These are phyloP conservation scores for Triplophysa bombifrons DNA, from an alignment of 2,797 vertebrate genomes.

Conservation along the genomic window DNA sequence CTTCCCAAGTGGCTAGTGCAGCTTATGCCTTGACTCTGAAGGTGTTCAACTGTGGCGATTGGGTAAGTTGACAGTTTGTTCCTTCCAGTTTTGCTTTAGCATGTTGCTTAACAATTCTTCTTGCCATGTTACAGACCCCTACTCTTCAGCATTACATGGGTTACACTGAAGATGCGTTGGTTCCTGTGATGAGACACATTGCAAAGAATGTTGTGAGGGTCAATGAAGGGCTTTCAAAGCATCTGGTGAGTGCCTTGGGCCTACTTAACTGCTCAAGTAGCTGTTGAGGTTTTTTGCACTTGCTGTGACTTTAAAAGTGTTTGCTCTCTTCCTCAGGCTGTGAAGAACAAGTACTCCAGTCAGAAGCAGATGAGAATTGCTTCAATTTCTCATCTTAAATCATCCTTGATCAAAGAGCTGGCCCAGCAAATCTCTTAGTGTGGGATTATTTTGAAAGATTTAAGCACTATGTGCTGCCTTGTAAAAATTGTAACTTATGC, in stretches of 20 bases:
- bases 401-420: slow-evolving; percentile 72
- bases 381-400: slow-evolving; percentile 74
- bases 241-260: slow-evolving; percentile 74
- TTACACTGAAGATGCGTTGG: slow-evolving; percentile 76
- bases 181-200: slow-evolving; percentile 81
- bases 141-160: slow-evolving; percentile 78
- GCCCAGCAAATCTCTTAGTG: slow-evolving; percentile 68
- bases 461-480: slow-evolving; percentile 63
- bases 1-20: slow-evolving; percentile 82
- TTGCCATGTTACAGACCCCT: slow-evolving; percentile 69
- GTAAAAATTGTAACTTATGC: slow-evolving; percentile 63
- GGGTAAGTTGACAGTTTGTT: slow-evolving; percentile 73
- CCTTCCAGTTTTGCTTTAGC: rapidly evolving
- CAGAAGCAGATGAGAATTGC: slow-evolving; percentile 79
- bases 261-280: background rate
- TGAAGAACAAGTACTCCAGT: slow-evolving; percentile 84
- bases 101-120: background rate
- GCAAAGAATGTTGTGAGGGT: slow-evolving; percentile 86
- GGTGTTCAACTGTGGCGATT: slow-evolving; percentile 76
- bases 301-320: background rate
- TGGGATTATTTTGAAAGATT: slow-evolving; percentile 47
- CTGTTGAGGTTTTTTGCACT: background rate
- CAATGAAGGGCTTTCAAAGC: slow-evolving; percentile 75
- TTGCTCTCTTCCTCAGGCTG: slow-evolving; percentile 68
- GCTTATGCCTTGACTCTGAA: slow-evolving; percentile 82